phyloP scores from a whole-genome alignment of 2,113 vertebrate genomes.

The Aptenodytes patagonicus region DNA sequence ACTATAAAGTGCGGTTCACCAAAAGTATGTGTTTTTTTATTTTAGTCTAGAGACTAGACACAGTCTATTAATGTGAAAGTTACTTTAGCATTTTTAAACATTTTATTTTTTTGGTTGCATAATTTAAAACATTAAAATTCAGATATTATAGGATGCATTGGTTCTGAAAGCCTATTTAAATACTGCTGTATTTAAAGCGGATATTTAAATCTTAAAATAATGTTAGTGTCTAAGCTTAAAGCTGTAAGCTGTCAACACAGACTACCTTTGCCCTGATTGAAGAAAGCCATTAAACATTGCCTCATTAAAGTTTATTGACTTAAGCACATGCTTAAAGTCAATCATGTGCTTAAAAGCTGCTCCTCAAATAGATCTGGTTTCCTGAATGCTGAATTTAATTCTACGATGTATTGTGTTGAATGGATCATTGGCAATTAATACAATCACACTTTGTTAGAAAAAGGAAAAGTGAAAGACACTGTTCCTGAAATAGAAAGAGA shows the following conservation, averaged over 20 bases:
- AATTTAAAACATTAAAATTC: neutral
- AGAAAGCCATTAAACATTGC: neutral
- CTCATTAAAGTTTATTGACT: constrained; percentile 33
- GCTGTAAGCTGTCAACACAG: neutral
- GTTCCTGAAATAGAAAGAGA: neutral
- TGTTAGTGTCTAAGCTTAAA: neutral
- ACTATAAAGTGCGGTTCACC: neutral
- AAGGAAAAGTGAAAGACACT: neutral
- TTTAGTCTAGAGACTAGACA: neutral
- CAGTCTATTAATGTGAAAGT: neutral
- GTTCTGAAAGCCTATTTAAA: neutral
- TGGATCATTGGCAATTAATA: neutral
- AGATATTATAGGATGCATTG: neutral
- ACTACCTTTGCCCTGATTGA: neutral
- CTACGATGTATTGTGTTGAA: neutral
- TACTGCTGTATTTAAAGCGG: neutral
- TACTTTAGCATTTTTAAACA: neutral
- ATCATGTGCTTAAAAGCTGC: constrained; percentile 1
- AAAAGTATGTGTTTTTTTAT: neutral
- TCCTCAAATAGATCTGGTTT: neutral
- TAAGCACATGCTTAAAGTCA: constrained; percentile 8
- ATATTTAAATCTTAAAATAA: constrained; percentile 20
- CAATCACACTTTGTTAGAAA: neutral
- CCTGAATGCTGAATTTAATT: neutral
- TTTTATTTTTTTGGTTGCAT: neutral